Conservation (phyloP, 2,113 vertebrate species). For the Campylorhamphus procurvoides region DNA sequence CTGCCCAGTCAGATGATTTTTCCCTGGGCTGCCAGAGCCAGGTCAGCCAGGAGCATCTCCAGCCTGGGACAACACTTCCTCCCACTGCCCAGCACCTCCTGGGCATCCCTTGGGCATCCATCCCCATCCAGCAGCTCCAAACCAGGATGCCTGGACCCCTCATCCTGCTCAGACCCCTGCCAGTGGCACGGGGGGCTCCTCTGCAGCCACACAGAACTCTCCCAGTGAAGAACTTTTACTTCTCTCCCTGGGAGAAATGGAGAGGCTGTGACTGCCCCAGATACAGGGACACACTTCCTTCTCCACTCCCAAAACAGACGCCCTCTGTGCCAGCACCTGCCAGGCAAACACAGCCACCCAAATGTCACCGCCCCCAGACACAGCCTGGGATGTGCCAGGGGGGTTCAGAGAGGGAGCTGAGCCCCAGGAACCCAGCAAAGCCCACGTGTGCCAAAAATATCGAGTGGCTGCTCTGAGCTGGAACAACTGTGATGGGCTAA, state of each 20-base stretch:
- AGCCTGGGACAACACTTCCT: background rate
- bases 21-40: background rate
- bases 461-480: background rate
- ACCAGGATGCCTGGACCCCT: rapidly evolving
- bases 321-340: background rate
- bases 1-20: background rate
- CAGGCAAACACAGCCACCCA: background rate
- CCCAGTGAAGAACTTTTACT: rapidly evolving
- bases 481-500: rapidly evolving
- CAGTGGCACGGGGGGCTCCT: background rate
- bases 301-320: background rate
- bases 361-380: background rate
- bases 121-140: background rate
- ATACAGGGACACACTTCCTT: background rate
- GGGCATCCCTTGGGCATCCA: background rate
- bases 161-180: rapidly evolving
- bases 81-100: background rate
- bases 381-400: background rate
- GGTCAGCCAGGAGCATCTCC: background rate
- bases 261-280: constrained; percentile 9
- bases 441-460: background rate
- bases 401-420: background rate
- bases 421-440: background rate
- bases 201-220: rapidly evolving
- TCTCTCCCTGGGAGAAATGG: background rate